phyloP scores from a whole-genome alignment of 92 coral and sea anemone species.

The Micromussa lordhowensis region DNA sequence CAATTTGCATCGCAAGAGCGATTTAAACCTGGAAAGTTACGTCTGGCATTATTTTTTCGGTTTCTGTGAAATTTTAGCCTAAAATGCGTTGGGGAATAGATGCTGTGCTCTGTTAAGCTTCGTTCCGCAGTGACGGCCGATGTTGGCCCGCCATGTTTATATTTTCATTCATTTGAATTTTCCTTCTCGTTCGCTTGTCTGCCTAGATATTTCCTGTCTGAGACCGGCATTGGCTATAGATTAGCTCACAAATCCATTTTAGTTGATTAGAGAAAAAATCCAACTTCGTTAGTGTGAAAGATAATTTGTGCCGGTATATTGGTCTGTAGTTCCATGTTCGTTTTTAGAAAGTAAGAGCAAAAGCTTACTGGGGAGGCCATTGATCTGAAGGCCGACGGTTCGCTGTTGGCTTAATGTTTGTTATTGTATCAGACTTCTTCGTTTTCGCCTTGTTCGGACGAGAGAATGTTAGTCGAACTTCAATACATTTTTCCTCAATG shows the following conservation, averaged over 20 bases:
- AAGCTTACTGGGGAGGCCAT: background rate
- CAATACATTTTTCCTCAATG: background rate
- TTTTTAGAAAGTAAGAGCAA: background rate
- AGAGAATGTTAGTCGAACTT: no score
- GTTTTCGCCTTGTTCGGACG: no score
- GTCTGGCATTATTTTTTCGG: constrained; percentile 11
- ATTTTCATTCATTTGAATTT: constrained; percentile 55
- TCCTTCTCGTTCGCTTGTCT: constrained; percentile 31
- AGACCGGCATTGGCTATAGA: constrained; percentile 13
- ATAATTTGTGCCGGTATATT: background rate
- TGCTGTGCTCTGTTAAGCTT: background rate
- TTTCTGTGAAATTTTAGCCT: background rate
- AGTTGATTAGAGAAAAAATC: constrained; percentile 1
- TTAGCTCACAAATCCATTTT: constrained; percentile 22
- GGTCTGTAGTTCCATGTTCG: background rate
- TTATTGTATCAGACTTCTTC: background rate
- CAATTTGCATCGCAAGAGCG: constrained; percentile 24
- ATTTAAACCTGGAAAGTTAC: constrained; percentile 6
- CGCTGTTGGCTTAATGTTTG: background rate
- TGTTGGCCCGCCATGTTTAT: constrained; percentile 55
- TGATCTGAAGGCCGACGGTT: background rate
- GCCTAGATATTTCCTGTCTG: constrained; percentile 43
- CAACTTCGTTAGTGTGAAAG: constrained; percentile 3
- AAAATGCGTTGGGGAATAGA: background rate
- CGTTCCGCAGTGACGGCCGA: constrained; percentile 2